phyloP scores from a whole-genome alignment of 2,888 invertebrate genomes.

The Pomacea canaliculata region DNA sequence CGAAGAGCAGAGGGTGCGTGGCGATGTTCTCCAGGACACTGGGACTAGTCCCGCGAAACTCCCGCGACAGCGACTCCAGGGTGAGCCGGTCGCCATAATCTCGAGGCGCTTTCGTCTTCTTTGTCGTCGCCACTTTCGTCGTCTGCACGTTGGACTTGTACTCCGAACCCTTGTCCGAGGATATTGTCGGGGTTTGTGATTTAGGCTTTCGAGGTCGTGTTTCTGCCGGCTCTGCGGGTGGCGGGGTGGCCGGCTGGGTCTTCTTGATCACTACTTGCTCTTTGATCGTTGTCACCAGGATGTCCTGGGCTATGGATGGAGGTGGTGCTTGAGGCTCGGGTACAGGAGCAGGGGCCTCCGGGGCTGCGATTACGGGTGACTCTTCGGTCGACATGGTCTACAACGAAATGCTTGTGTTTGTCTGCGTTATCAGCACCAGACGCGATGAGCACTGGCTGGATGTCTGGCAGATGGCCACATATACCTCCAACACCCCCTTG shows the following conservation, averaged over 20 bases:
- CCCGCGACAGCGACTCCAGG: conserved; percentile 39
- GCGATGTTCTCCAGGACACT: conserved; percentile 60
- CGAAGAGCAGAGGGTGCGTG: conserved; percentile 45
- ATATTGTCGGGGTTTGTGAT: conserved; percentile 16
- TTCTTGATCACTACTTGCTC: conserved; percentile 29
- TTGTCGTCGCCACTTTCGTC: conserved; percentile 15
- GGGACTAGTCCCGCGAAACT: conserved; percentile 59
- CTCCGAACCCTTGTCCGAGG: conserved; percentile 8
- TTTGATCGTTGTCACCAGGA: conserved; percentile 21
- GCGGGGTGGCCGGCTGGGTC: conserved; percentile 22
- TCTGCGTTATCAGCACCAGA: not conserved
- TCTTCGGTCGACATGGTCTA: conserved; percentile 33
- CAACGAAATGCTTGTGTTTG: conserved; percentile 21
- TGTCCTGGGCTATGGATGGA: conserved; percentile 10
- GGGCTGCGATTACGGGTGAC: conserved; percentile 6
- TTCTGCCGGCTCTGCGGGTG: conserved; percentile 27
- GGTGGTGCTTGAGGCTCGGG: conserved; percentile 20
- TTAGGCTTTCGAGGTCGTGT: conserved; percentile 31
- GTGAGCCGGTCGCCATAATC: conserved; percentile 36
- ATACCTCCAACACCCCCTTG: not conserved
- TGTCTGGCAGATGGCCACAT: not conserved
- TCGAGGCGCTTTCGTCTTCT: conserved; percentile 20
- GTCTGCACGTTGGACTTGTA: conserved; percentile 24
- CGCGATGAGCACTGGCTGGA: not conserved
- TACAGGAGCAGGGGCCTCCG: conserved; percentile 12